These are phyloP conservation scores for Ammodytes dubius DNA, from an alignment of 2,113 vertebrate species.

Conservation along the genomic window DNA sequence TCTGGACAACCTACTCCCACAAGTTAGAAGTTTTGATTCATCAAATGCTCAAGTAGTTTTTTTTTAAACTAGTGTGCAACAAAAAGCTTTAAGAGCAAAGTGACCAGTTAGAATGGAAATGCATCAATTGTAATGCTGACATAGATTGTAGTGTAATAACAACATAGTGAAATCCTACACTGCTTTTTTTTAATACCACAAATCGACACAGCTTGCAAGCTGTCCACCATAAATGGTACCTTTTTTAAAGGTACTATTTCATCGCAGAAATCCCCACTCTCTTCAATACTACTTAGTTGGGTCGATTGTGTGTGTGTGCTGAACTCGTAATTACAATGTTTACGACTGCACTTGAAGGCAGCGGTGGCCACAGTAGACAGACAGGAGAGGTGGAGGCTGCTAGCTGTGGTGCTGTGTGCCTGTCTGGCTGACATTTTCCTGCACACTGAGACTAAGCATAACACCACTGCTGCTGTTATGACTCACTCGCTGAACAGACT, in stretches of 20 bases:
- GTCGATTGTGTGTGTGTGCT: constrained; percentile 64
- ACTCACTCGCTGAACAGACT: constrained; percentile 82
- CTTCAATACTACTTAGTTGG: constrained; percentile 50
- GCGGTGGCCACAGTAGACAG: constrained; percentile 66
- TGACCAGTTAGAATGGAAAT: neutral
- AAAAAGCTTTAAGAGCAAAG: constrained; percentile 10
- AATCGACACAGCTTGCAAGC: constrained; percentile 52
- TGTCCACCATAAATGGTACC: constrained; percentile 40
- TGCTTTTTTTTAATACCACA: constrained; percentile 36
- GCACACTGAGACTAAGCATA: constrained; percentile 80
- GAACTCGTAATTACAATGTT: constrained; percentile 79
- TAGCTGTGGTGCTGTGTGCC: constrained; percentile 70
- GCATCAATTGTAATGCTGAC: constrained; percentile 18
- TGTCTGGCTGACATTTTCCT: constrained; percentile 81
- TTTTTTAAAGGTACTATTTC: constrained; percentile 69
- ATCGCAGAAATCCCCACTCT: constrained; percentile 69
- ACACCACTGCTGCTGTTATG: constrained; percentile 81
- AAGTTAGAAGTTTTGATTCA: constrained; percentile 30
- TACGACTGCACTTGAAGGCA: constrained; percentile 73
- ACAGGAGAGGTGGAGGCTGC: constrained; percentile 66
- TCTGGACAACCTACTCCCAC: constrained; percentile 20
- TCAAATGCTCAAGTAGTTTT: constrained; percentile 24
- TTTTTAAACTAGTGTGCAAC: constrained; percentile 18
- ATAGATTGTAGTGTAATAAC: constrained; percentile 32
- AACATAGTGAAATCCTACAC: constrained; percentile 47